phyloP scores from a whole-genome alignment of 2,797 vertebrate genomes.

The Macroramphosus scolopax region DNA sequence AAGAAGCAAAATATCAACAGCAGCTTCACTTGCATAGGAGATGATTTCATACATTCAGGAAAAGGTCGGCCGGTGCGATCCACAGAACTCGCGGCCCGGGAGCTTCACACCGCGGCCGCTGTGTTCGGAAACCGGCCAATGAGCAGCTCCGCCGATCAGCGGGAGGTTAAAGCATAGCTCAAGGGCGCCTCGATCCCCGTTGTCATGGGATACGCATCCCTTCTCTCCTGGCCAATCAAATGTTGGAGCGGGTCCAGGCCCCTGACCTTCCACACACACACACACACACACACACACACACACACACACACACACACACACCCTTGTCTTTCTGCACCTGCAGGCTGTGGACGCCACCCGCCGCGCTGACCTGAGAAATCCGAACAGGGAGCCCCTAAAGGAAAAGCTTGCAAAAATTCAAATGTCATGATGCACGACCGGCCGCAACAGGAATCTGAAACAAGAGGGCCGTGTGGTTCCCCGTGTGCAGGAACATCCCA shows the following conservation, averaged over 20 bases:
- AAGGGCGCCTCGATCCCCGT: slow-evolving; percentile 50
- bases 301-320: too few species aligned
- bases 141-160: slow-evolving; percentile 48
- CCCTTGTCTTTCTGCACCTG: slow-evolving; percentile 6
- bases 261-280: slow-evolving; percentile 26
- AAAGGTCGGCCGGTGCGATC: slow-evolving; percentile 6
- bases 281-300: too few species aligned
- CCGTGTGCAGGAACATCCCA: too few species aligned
- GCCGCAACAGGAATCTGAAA: too few species aligned
- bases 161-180: slow-evolving; percentile 49
- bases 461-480: too few species aligned
- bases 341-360: slow-evolving; percentile 4
- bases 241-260: slow-evolving; percentile 9
- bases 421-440: too few species aligned
- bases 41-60: slow-evolving; percentile 22
- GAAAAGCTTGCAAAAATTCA: too few species aligned
- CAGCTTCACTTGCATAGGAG: slow-evolving; percentile 3
- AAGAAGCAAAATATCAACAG: slow-evolving; percentile 4
- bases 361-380: background rate
- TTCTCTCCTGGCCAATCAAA: slow-evolving; percentile 38
- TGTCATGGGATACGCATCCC: slow-evolving; percentile 24
- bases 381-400: too few species aligned
- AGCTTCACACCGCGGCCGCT: slow-evolving; percentile 20
- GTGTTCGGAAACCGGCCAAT: slow-evolving; percentile 48
- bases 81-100: slow-evolving; percentile 16